Evolutionary conservation across 2,888 invertebrate species (phyloP), one percentile per base, ranked within the genome.

Genomic region (Koerneria pararmatus): DNA sequence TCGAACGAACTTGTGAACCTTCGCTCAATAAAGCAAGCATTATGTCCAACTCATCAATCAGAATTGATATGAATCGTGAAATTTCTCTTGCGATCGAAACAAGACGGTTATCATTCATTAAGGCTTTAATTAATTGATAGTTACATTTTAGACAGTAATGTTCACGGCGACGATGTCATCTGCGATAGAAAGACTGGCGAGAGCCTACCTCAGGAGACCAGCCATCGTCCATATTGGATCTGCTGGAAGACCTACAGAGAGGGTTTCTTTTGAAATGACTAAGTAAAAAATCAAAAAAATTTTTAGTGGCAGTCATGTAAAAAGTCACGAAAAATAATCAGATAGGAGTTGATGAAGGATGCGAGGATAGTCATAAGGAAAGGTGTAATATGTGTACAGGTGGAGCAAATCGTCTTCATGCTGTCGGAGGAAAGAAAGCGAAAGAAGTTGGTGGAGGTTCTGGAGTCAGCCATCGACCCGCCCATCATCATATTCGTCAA

Each of bases 151-250:
- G 90, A 99, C 98, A 80, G 98, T 99, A 84, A 99, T 99, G 98
- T 99, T 99, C 85, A 98, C 98, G 59, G 98, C 98, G 2, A 99
- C 98, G 73, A 99, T 99, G 98, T 95, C 95, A 8, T 90, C 95
- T 0, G 92, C 95, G 2, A 95, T 99, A 1, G 98, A 99, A 86
- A 88, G 97, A 69, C 86, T 99, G 71, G 98, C 98, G 0, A 88
- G 95, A 71, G 91, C 90, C 35, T 99, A 98, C 85, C 87, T 99
- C 29, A 88, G 98, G 66, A 88, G 98, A 79, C 98, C 98, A 0
- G 94, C 97, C 15, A 91, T 95, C 1, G 97, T 98, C 0, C 93
- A 97, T 84, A 97, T 98, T 74, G 97, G 97, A 68, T 93, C 94
- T 1, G 88, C 91, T 56, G 97, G 98, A 78, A 95, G 94, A 86